Conservation (phyloP, 2,888 invertebrate species). For the Hirtodrosophila histrioides region DNA sequence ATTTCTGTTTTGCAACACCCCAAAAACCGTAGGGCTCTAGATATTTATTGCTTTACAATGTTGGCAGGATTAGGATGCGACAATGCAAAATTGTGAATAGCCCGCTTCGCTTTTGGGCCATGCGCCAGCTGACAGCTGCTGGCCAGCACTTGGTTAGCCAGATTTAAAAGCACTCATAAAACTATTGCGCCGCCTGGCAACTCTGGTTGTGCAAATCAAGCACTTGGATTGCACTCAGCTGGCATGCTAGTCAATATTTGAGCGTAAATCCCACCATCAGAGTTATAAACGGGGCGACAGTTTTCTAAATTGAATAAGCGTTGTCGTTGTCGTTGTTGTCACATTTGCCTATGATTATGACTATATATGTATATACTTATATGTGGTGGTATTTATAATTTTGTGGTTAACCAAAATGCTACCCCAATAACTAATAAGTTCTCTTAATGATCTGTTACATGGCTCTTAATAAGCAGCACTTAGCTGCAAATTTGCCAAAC, state of each 20-base stretch:
- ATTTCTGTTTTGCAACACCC: constrained; percentile 27
- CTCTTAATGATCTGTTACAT: constrained; percentile 39
- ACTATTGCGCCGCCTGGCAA: constrained; percentile 62
- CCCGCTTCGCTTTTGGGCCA: constrained; percentile 30
- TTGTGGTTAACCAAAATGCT: constrained; percentile 34
- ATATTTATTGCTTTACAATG: constrained; percentile 63
- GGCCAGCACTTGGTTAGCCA: constrained; percentile 46
- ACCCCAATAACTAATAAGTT: constrained; percentile 6
- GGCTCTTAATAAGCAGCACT: constrained; percentile 43
- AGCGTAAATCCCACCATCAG: constrained; percentile 49
- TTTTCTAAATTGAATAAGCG: constrained; percentile 66
- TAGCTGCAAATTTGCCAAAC: constrained; percentile 52
- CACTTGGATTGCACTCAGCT: constrained; percentile 24
- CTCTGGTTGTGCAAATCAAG: constrained; percentile 69
- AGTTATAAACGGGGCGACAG: constrained; percentile 39
- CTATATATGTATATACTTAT: constrained; percentile 2
- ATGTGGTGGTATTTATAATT: constrained; percentile 11
- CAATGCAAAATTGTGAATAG: constrained; percentile 58
- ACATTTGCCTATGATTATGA: constrained; percentile 23
- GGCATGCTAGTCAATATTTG: constrained; percentile 25
- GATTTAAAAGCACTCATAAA: constrained; percentile 54
- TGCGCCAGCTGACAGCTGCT: constrained; percentile 65
- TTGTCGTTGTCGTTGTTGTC: constrained; percentile 17
- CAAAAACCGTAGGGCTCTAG: constrained; percentile 27
- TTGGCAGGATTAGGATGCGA: constrained; percentile 54